Base-by-base conservation (phyloP, 2,888 invertebrate species). In the Apamea monoglypha region DNA sequence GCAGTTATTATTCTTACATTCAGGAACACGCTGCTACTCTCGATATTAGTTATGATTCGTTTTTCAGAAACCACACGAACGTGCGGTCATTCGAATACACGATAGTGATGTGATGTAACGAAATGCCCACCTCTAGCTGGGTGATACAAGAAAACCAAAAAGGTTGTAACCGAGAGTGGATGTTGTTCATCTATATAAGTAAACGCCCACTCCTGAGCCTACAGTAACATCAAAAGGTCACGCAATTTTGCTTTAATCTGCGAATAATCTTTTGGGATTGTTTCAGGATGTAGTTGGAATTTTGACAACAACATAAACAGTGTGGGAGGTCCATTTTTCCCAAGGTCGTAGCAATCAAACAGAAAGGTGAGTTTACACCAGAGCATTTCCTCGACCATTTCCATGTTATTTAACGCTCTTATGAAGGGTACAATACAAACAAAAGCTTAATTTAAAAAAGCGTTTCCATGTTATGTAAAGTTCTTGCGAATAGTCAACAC, bases 81-180 rank as follows among this genome's bases (percentile, higher is more conserved):
- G 4, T 44, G 18, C 18, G 50, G 50, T 50, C 40, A 53, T 50
- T 59, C 10, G 29, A 32, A 56, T 40, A 69, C 10, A n/a, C 25
- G 25, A 21, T 69, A 50, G n/a, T 64, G n/a, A 21, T 61, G n/a
- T 64, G n/a, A 21, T 61, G 67, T 68, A 72, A 56, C 21, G 32
- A 61, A 66, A 59, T 40, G 36, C 71, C 67, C 36, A 40, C 32
- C 12, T 63, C 29, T 32, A 81, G 64, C 29, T 10, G 16, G 18
- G 32, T 66, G 56, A 40, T 36, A 68, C 21, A 14, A 69, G 25
- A 21, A 36, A 67, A 53, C 61, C 47, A 47, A 74, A 76, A 36
- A 47, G 61, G n/a, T 76, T 81, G 25, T 56, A 6, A 56, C n/a
- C n/a, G 21, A 66, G 40, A 71, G 18, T 66, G 32, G 61, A 36